phyloP scores from a whole-genome alignment of 92 coral and sea anemone genomes.

The Epizoanthus ramosus region DNA sequence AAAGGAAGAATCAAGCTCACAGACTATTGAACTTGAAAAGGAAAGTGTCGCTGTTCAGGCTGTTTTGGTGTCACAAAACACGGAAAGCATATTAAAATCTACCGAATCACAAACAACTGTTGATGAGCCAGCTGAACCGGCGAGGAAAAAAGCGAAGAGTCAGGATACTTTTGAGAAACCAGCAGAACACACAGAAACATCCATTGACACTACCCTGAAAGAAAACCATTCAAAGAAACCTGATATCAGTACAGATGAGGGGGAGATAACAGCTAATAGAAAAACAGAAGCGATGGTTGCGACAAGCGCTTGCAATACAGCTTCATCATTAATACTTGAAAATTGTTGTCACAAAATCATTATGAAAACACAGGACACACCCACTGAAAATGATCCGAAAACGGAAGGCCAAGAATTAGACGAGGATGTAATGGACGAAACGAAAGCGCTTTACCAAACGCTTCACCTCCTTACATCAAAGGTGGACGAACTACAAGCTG shows the following conservation, averaged over 20 bases:
- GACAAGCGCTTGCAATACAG: not conserved
- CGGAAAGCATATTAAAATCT: not conserved
- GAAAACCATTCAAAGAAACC: not conserved
- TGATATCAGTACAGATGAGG: not conserved
- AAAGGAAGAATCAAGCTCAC: not conserved
- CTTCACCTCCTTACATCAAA: constrained; percentile 37
- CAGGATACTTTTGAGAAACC: not conserved
- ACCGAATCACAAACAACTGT: not conserved
- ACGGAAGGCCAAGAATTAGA: not conserved
- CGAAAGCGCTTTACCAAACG: constrained; percentile 21
- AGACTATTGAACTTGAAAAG: not conserved
- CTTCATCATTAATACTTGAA: not conserved
- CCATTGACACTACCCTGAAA: not conserved
- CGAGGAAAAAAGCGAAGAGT: not conserved
- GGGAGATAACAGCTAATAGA: not conserved
- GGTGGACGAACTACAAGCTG: constrained; percentile 40
- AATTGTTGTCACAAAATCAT: not conserved
- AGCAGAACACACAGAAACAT: not conserved
- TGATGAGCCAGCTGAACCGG: not conserved
- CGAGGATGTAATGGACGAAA: constrained; percentile 36
- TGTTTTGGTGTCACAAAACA: no score
- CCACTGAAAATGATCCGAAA: not conserved
- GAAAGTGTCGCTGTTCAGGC: constrained; percentile 7
- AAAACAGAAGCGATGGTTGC: not conserved
- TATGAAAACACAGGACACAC: not conserved